Base-by-base conservation (phyloP, 2,797 vertebrate genomes). In the Antennarius maculatus region DNA sequence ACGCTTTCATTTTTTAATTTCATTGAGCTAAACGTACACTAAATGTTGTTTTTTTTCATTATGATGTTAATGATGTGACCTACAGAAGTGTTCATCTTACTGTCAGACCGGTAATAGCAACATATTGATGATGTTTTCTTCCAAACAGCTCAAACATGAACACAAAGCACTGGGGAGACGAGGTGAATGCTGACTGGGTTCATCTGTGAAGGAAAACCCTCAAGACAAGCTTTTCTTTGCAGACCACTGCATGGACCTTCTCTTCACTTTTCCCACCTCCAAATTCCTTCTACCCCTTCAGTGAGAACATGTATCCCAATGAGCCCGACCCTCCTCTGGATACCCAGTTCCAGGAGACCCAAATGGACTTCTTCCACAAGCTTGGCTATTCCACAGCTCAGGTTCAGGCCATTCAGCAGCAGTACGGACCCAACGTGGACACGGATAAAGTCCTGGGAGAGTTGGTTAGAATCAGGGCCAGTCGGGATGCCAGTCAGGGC, bases 341-440 rank as follows among this genome's bases (percentile, higher is more conserved):
- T 61, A 61, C 85, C 29, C 58, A 31, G 41, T 88, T 90, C 73
- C 90, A 74, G 29, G 95, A 94, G 85, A 83, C 93, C 54, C 96
- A 96, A 89, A 93, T 98, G 88, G 96, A 97, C 83, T 96, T 98
- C 90, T 97, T 97, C 86, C 93, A 95, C 85, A 99, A 99, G 86
- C 91, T 99, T 58, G 97, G 97, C 0, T 99, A 98, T 85, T 93
- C 94, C 47, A 93, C 94, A 28, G 92, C 93, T 62, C 96, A 99
- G 88, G 96, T 99, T 54, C 92, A 90, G 78, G 89, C 94, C 6
- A 95, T 95, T 31, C 91, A 96, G 71, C 93, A 91, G 67, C 97
- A 95, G 86, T 70, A 97, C 42, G 97, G 97, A 57, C 84, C 94
- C 53, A 89, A 89, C 51, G 90, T 92, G 0, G 96, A 97, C 84